A percentile compares a stretch with the other conserved stretches of the same genome.
Conservation (phyloP, 2,797 vertebrate genomes). For the Lacerta agilis region DNA sequence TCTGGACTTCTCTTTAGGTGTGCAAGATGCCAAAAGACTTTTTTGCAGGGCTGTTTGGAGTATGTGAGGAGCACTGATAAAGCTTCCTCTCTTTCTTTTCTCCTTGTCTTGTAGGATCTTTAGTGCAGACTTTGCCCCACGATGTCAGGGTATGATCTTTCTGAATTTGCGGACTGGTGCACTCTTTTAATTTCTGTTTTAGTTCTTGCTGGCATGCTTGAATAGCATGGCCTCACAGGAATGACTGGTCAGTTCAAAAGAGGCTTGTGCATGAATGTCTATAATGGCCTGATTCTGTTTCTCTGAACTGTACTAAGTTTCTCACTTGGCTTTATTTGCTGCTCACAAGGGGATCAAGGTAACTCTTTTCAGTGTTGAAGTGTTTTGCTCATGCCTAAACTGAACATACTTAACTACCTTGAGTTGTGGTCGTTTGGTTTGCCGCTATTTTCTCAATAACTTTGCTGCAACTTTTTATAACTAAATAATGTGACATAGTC, state of each 20-base stretch:
- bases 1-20: conserved; percentile 34
- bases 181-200: conserved; percentile 80
- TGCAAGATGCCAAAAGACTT: conserved; percentile 34
- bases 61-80: conserved; percentile 59
- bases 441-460: conserved; percentile 12
- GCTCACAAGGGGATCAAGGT: conserved; percentile 90
- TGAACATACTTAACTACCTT: conserved; percentile 34
- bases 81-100: conserved; percentile 69
- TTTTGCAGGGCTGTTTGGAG: not conserved
- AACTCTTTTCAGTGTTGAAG: conserved; percentile 70
- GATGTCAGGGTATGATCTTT: conserved; percentile 60
- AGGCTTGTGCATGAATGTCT: conserved; percentile 83
- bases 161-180: conserved; percentile 72
- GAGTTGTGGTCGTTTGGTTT: not conserved
- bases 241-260: conserved; percentile 74
- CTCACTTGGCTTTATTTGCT: conserved; percentile 87
- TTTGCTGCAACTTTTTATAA: conserved; percentile 3
- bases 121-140: conserved; percentile 65
- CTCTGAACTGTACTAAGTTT: conserved; percentile 82
- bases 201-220: conserved; percentile 82
- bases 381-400: conserved; percentile 13
- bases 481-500: not conserved
- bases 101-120: conserved; percentile 63
- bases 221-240: conserved; percentile 76
- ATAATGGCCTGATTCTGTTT: conserved; percentile 59